Conservation (phyloP, 2,888 invertebrate genomes). For the Malacosoma neustria region DNA sequence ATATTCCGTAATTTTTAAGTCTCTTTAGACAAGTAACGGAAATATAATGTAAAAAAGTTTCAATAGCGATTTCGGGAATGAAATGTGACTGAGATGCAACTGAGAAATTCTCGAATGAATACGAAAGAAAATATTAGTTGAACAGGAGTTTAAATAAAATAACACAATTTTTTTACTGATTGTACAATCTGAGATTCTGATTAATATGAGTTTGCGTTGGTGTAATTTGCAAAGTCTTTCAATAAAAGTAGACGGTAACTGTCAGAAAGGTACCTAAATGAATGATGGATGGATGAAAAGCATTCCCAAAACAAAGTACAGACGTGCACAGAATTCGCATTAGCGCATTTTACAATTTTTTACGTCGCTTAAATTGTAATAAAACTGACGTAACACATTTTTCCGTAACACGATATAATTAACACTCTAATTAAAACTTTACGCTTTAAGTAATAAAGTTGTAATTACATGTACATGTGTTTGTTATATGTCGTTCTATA, state of each 20-base stretch:
- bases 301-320: conserved; percentile 49
- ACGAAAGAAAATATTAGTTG: too few species aligned
- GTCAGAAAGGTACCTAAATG: conserved; percentile 40
- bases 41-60: too few species aligned
- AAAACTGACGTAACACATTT: conserved; percentile 49
- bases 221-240: not conserved
- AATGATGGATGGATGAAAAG: conserved; percentile 45
- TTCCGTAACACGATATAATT: too few species aligned
- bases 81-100: too few species aligned
- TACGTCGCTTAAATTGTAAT: conserved; percentile 69
- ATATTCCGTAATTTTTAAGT: too few species aligned
- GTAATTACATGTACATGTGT: conserved; percentile 48
- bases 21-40: too few species aligned
- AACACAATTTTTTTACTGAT: too few species aligned
- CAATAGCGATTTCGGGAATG: too few species aligned
- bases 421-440: too few species aligned
- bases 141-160: too few species aligned
- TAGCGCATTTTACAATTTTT: conserved; percentile 67
- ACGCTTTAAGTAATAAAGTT: too few species aligned
- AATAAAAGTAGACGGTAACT: conserved; percentile 3
- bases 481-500: conserved; percentile 24
- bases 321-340: conserved; percentile 59
- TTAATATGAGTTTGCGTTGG: not conserved
- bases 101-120: too few species aligned
- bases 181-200: not conserved